phyloP scores from a whole-genome alignment of 1,140 invertebrate genomes.

The Vollenhovia emeryi region DNA sequence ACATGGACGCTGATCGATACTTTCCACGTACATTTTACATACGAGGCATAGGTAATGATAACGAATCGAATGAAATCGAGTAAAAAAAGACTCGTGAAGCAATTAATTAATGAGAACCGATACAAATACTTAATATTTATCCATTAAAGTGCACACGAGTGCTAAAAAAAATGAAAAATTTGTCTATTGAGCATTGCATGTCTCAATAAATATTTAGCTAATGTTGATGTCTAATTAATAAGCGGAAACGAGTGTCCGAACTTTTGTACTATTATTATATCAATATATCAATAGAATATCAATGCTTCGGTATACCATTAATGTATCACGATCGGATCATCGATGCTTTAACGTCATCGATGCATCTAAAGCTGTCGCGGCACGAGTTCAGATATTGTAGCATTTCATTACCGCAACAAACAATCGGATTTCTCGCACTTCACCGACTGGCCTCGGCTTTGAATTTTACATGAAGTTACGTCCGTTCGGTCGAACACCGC shows the following conservation, averaged over 20 bases:
- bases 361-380: not conserved
- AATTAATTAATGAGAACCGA: not conserved
- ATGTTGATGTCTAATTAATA: not conserved
- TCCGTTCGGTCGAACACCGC: not conserved
- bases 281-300: not conserved
- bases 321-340: not conserved
- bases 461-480: constrained; percentile 41
- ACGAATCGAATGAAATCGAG: no score
- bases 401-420: not conserved
- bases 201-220: not conserved
- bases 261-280: not conserved
- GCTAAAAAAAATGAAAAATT: not conserved
- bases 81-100: not conserved
- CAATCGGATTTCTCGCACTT: constrained; percentile 24
- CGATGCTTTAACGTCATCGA: not conserved
- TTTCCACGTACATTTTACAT: constrained; percentile 6
- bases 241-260: not conserved
- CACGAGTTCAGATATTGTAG: not conserved
- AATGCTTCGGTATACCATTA: not conserved
- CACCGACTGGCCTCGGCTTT: not conserved
- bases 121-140: not conserved
- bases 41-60: not conserved
- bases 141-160: not conserved
- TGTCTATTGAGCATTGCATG: not conserved
- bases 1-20: not conserved